Evolutionary conservation across 2,888 invertebrate genomes (phyloP).

Genomic region (Agapostemon virescens): DNA sequence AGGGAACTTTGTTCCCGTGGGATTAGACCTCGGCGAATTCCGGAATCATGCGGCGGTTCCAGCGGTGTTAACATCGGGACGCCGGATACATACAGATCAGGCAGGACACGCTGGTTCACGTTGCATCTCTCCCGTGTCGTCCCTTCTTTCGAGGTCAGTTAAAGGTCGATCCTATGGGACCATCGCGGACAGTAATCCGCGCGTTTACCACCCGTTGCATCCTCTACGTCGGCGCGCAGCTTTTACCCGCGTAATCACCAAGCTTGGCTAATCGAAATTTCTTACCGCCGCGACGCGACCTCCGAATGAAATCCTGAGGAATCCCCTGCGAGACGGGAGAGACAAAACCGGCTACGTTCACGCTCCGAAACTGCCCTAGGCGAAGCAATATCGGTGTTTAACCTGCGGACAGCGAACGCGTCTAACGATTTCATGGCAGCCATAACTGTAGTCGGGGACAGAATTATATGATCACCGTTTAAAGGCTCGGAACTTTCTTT

Average conservation of each 20-base stretch:
- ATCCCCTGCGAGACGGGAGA: background rate
- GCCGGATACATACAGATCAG: slow-evolving; percentile 62
- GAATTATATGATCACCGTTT: too few species aligned
- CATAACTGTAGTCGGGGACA: too few species aligned
- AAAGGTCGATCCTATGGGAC: slow-evolving; percentile 40
- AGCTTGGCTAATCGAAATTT: slow-evolving; percentile 40
- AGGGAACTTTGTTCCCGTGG: slow-evolving; percentile 64
- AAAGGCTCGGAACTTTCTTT: too few species aligned
- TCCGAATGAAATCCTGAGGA: slow-evolving; percentile 11
- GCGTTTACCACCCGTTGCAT: slow-evolving; percentile 51
- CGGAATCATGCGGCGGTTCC: slow-evolving; percentile 61
- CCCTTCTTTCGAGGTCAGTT: slow-evolving; percentile 60
- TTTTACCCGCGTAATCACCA: slow-evolving; percentile 27
- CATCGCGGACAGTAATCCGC: slow-evolving; percentile 46
- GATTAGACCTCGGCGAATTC: slow-evolving; percentile 64
- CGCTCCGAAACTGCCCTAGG: background rate
- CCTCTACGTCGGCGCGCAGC: slow-evolving; percentile 6
- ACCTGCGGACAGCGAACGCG: too few species aligned
- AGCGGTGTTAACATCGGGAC: slow-evolving; percentile 63
- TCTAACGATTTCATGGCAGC: too few species aligned
- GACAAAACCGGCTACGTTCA: slow-evolving; percentile 5
- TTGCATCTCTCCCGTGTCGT: slow-evolving; percentile 45
- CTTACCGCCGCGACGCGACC: slow-evolving; percentile 13
- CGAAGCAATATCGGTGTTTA: background rate
- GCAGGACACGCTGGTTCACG: slow-evolving; percentile 45